Percentiles rank a stretch among this genome's conserved stretches.
phyloP scores from a whole-genome alignment of 2,888 invertebrate species.

The Melangyna quadrimaculata region DNA sequence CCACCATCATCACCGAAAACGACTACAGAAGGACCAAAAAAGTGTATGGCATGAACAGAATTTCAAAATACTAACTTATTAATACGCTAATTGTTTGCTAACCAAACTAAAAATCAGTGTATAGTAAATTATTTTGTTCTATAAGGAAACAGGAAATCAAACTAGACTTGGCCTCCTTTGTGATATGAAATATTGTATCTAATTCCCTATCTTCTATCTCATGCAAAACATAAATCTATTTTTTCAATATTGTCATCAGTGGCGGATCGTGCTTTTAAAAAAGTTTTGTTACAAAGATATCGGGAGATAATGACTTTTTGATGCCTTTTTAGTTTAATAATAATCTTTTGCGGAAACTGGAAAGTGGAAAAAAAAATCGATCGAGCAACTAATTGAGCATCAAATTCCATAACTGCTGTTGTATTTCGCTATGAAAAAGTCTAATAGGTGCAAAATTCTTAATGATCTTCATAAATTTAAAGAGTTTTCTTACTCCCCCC shows the following conservation, averaged over 20 bases:
- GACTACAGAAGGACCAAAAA: constrained; percentile 41
- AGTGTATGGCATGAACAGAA: constrained; percentile 60
- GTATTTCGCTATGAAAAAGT: no score
- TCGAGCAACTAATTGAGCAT: no score
- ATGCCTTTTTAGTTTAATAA: not conserved
- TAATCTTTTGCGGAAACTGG: no score
- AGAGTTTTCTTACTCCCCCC: no score
- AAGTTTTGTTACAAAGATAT: not conserved
- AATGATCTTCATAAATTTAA: no score
- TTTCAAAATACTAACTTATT: constrained; percentile 33
- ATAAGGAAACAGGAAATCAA: not conserved
- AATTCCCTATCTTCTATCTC: not conserved
- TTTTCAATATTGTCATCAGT: constrained; percentile 3
- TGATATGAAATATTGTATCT: not conserved
- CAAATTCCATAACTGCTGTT: no score
- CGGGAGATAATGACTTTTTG: not conserved
- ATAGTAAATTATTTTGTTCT: not conserved
- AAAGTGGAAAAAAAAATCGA: no score
- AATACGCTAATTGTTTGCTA: constrained; percentile 32
- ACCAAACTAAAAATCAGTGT: constrained; percentile 10
- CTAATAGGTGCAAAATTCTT: no score
- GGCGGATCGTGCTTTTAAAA: constrained; percentile 1
- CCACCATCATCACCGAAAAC: not conserved
- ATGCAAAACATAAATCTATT: not conserved
- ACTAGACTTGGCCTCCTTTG: not conserved